phyloP scores from a whole-genome alignment of 2,797 vertebrate species.

The Schizopygopsis pylzovi region DNA sequence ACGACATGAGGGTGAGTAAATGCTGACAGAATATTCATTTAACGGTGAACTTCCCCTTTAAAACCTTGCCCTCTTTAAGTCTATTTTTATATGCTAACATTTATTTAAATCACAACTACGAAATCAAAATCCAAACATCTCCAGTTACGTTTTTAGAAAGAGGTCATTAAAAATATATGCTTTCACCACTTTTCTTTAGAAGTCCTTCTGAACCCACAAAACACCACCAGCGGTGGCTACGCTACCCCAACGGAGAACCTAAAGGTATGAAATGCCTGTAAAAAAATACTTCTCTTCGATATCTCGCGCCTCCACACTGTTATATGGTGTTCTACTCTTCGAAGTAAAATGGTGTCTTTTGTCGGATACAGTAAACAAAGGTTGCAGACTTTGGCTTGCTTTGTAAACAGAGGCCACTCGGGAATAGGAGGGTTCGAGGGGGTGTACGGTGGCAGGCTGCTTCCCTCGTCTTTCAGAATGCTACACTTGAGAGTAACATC shows the following conservation, averaged over 20 bases:
- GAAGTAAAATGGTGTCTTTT: constrained; percentile 49
- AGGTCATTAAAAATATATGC: constrained; percentile 75
- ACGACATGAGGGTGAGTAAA: not conserved
- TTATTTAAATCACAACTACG: constrained; percentile 60
- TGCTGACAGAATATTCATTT: not conserved
- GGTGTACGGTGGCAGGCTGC: constrained; percentile 39
- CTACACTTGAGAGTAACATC: constrained; percentile 72
- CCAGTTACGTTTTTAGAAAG: constrained; percentile 66
- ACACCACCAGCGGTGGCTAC: constrained; percentile 60
- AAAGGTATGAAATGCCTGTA: constrained; percentile 71
- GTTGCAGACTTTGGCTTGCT: constrained; percentile 77
- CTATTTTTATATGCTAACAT: constrained; percentile 57
- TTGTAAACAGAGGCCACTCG: constrained; percentile 65
- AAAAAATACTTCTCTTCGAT: constrained; percentile 76
- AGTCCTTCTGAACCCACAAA: constrained; percentile 46
- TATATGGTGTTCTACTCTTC: constrained; percentile 41
- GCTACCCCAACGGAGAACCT: constrained; percentile 60
- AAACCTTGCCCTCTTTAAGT: constrained; percentile 39
- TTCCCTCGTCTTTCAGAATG: constrained; percentile 60
- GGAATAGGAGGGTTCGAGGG: constrained; percentile 49
- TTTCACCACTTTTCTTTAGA: constrained; percentile 61
- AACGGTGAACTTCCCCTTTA: not conserved
- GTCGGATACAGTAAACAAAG: constrained; percentile 64
- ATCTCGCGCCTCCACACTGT: constrained; percentile 25
- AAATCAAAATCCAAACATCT: constrained; percentile 66